Conservation (phyloP, 92 coral and sea anemone genomes). For the Phenganax marumi region DNA sequence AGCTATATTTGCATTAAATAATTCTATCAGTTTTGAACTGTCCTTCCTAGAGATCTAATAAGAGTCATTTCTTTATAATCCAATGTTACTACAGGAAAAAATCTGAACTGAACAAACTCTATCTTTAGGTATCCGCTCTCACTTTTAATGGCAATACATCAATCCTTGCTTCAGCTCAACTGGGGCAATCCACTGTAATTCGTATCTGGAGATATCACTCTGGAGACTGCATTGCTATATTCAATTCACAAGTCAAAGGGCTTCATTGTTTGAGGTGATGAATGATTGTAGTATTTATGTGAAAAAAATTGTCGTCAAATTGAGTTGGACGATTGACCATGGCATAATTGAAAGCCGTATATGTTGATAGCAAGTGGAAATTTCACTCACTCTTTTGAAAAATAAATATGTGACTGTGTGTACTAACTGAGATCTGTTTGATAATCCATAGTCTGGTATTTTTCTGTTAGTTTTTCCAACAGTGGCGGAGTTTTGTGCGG, state of each 20-base stretch:
- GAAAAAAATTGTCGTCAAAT: not conserved
- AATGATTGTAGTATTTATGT: too few species aligned
- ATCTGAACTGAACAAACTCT: not conserved
- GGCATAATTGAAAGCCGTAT: too few species aligned
- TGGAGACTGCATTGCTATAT: conserved; percentile 82
- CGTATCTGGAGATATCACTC: conserved; percentile 89
- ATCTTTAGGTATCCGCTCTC: conserved; percentile 76
- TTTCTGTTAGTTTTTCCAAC: conserved; percentile 70
- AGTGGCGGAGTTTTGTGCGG: conserved; percentile 91
- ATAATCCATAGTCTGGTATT: not conserved
- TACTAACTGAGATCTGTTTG: not conserved
- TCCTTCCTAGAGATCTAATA: too few species aligned
- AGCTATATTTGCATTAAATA: too few species aligned
- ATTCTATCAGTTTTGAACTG: not conserved
- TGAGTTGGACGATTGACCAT: too few species aligned
- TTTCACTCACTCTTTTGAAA: too few species aligned
- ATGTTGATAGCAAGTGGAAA: too few species aligned
- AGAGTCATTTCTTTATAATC: not conserved
- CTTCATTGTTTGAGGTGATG: conserved; percentile 83
- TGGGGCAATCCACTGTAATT: conserved; percentile 80
- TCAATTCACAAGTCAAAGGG: conserved; percentile 74
- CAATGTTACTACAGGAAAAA: not conserved
- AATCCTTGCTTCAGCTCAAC: conserved; percentile 89
- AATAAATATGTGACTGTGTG: too few species aligned
- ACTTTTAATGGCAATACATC: conserved; percentile 82